Conservation (phyloP, 2,797 vertebrate species). For the Cephalopachus bancanus region DNA sequence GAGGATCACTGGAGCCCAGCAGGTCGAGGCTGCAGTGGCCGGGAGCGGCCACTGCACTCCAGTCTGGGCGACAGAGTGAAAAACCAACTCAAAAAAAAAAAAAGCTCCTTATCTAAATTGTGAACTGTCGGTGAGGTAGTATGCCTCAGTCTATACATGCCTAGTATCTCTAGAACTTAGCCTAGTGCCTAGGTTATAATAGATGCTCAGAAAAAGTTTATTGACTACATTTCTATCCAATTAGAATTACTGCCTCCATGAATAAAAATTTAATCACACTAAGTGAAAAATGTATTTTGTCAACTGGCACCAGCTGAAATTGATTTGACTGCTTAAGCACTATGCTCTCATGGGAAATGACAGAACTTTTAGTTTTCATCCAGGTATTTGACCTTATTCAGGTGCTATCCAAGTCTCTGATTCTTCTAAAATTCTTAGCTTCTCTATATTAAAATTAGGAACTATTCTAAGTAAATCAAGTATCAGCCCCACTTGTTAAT, state of each 20-base stretch:
- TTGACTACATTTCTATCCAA: constrained; percentile 41
- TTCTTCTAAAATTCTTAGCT: constrained; percentile 63
- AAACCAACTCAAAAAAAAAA: too few species aligned
- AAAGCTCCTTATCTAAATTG: constrained; percentile 43
- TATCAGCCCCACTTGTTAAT: constrained; percentile 58
- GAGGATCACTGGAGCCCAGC: too few species aligned
- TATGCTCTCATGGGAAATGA: constrained; percentile 65
- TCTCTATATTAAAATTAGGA: constrained; percentile 74
- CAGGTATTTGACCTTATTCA: constrained; percentile 69
- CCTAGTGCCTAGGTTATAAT: constrained; percentile 16
- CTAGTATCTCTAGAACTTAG: not conserved
- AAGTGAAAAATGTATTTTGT: constrained; percentile 45
- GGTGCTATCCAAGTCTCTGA: constrained; percentile 24
- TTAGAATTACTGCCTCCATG: constrained; percentile 26
- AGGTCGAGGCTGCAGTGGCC: too few species aligned
- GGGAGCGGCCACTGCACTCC: too few species aligned
- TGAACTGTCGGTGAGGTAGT: not conserved
- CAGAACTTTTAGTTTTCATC: constrained; percentile 68
- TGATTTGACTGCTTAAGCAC: constrained; percentile 66
- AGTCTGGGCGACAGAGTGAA: too few species aligned
- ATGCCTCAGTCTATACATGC: not conserved
- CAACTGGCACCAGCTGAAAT: constrained; percentile 65
- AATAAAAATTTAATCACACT: constrained; percentile 73
- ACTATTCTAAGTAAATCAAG: constrained; percentile 63
- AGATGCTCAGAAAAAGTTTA: constrained; percentile 38